Conservation (phyloP, 2,113 vertebrate genomes). For the Phalacrocorax pelagicus region DNA sequence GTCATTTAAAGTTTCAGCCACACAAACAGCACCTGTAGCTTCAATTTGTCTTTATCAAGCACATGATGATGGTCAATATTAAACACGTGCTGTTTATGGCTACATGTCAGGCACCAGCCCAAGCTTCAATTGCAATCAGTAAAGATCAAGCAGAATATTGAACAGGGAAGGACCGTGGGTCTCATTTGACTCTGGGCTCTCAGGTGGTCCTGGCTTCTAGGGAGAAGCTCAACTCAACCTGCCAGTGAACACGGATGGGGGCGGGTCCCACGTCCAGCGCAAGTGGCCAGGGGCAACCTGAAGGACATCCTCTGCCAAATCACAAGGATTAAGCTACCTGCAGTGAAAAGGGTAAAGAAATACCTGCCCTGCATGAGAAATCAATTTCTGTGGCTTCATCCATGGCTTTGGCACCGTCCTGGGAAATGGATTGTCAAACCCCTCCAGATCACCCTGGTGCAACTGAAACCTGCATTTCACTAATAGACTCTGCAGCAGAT, state of each 20-base stretch:
- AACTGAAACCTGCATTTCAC: neutral
- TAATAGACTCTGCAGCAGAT: neutral
- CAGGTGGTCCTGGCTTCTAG: neutral
- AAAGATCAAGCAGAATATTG: neutral
- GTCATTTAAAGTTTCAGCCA: neutral
- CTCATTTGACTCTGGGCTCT: neutral
- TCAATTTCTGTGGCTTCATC: neutral
- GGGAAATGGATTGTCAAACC: neutral
- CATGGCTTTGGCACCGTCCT: neutral
- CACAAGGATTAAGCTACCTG: neutral
- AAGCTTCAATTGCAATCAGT: neutral
- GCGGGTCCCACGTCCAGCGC: accelerated
- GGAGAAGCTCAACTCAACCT: neutral
- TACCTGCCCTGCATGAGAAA: neutral
- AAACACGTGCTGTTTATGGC: neutral
- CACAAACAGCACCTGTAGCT: neutral
- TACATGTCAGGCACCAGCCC: neutral
- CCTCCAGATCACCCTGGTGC: neutral
- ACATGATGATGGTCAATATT: neutral
- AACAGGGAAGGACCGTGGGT: neutral
- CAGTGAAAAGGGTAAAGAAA: neutral
- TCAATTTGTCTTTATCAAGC: neutral
- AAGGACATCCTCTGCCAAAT: neutral
- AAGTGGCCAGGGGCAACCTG: neutral
- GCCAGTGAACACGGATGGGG: neutral